Conservation (phyloP, 2,113 vertebrate species). For the Otocyon megalotis region DNA sequence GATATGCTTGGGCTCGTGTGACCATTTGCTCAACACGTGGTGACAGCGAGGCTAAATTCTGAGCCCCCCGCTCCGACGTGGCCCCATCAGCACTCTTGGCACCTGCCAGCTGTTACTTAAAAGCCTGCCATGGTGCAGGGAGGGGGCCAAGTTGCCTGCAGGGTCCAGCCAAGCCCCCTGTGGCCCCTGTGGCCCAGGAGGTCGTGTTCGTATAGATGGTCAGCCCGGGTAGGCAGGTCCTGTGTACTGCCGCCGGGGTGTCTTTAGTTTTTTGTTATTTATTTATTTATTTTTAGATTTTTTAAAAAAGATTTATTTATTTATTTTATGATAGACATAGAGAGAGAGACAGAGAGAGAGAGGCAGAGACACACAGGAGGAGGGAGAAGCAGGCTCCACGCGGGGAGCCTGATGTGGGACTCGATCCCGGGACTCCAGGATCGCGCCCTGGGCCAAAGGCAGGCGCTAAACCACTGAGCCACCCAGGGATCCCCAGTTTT, state of each 20-base stretch:
- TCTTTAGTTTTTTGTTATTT: background rate
- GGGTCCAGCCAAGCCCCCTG: background rate
- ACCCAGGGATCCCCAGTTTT: background rate
- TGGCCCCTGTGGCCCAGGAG: background rate
- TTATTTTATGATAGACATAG: too few species aligned
- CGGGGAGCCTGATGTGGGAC: too few species aligned
- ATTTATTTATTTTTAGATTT: too few species aligned
- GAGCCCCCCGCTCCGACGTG: background rate
- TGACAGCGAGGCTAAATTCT: slow-evolving; percentile 59
- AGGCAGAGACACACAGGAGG: too few species aligned
- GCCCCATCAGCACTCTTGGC: background rate
- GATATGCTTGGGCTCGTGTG: slow-evolving; percentile 8
- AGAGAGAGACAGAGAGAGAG: too few species aligned
- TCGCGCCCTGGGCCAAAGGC: too few species aligned
- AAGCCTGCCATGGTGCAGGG: background rate
- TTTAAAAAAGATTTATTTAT: too few species aligned
- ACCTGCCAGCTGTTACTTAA: background rate
- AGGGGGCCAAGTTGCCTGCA: background rate
- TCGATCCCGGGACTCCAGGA: too few species aligned
- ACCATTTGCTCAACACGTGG: slow-evolving; percentile 43
- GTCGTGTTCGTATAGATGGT: background rate
- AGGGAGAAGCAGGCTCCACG: too few species aligned
- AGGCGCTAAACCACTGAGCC: too few species aligned
- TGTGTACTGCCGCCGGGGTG: background rate
- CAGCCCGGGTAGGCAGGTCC: background rate